Conservation (phyloP, 1,140 invertebrate genomes). For the Rhizoglyphus robini region DNA sequence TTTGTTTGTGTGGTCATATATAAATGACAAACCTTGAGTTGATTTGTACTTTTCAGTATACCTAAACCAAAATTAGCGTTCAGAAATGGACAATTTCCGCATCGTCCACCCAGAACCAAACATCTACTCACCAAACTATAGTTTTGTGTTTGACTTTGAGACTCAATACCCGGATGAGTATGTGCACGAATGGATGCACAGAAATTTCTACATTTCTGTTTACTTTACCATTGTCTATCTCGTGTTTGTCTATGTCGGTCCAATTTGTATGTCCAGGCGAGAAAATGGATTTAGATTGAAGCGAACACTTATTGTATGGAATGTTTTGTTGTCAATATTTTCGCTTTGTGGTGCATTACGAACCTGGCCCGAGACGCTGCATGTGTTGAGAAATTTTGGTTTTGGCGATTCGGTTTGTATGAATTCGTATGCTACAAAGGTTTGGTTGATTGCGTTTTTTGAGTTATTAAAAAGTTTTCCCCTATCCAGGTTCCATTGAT, state of each 20-base stretch:
- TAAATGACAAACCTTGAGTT: too few species aligned
- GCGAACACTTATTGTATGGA: slow-evolving; percentile 16
- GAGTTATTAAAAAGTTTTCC: too few species aligned
- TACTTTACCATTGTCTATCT: slow-evolving; percentile 8
- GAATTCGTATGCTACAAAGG: slow-evolving; percentile 38
- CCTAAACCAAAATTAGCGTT: too few species aligned
- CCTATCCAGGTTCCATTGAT: slow-evolving; percentile 47
- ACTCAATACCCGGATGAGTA: background rate
- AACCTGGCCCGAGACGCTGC: slow-evolving; percentile 7
- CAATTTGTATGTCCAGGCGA: background rate
- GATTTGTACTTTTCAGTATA: too few species aligned
- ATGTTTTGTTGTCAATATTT: slow-evolving; percentile 15
- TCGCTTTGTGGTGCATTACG: slow-evolving; percentile 17
- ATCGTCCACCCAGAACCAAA: background rate
- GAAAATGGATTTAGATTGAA: background rate
- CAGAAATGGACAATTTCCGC: background rate
- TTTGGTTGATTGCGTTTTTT: too few species aligned
- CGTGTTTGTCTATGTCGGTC: background rate
- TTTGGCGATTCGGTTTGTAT: slow-evolving; percentile 15
- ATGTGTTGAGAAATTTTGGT: slow-evolving; percentile 2
- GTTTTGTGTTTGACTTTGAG: slow-evolving; percentile 35
- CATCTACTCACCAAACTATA: slow-evolving; percentile 18
- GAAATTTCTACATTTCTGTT: slow-evolving; percentile 13
- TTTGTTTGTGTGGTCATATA: too few species aligned
- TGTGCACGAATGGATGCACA: slow-evolving; percentile 12